Conservation (phyloP, 2,797 vertebrate species). For the Acipenser oxyrinchus region DNA sequence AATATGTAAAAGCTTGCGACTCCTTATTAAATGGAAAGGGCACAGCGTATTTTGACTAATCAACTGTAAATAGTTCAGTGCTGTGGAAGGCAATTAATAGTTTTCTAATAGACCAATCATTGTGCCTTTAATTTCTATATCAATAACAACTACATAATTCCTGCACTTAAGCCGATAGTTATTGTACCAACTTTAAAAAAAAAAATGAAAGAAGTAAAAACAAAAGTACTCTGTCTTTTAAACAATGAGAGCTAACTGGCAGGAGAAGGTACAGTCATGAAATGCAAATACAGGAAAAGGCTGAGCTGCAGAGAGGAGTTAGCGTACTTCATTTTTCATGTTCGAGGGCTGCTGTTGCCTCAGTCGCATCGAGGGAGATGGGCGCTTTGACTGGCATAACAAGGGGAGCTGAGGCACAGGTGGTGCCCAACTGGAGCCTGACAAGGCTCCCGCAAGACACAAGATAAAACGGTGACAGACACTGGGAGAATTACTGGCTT, state of each 20-base stretch:
- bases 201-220: too few species aligned
- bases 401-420: conserved; percentile 42
- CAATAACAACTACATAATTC: conserved; percentile 36
- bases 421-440: conserved; percentile 40
- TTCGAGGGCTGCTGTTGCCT: conserved; percentile 16
- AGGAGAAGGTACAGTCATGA: too few species aligned
- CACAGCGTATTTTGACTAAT: conserved; percentile 35
- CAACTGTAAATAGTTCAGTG: conserved; percentile 37
- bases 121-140: conserved; percentile 52
- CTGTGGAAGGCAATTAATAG: conserved; percentile 43
- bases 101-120: conserved; percentile 45
- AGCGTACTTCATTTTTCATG: conserved; percentile 18
- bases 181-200: conserved; percentile 23
- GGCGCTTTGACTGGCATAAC: conserved; percentile 49
- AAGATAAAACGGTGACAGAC: conserved; percentile 45
- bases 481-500: conserved; percentile 34
- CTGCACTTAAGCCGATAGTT: conserved; percentile 44
- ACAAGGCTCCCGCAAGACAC: conserved; percentile 34
- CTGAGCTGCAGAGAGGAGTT: conserved; percentile 28
- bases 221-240: conserved; percentile 12
- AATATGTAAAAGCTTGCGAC: conserved; percentile 16
- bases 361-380: conserved; percentile 24
- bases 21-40: conserved; percentile 41
- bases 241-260: conserved; percentile 24
- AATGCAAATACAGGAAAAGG: conserved; percentile 22